Percentiles rank a stretch among this genome's conserved stretches.
Evolutionary conservation across 2,888 invertebrate species (phyloP).

Genomic region (Leptinotarsa peninsularis): DNA sequence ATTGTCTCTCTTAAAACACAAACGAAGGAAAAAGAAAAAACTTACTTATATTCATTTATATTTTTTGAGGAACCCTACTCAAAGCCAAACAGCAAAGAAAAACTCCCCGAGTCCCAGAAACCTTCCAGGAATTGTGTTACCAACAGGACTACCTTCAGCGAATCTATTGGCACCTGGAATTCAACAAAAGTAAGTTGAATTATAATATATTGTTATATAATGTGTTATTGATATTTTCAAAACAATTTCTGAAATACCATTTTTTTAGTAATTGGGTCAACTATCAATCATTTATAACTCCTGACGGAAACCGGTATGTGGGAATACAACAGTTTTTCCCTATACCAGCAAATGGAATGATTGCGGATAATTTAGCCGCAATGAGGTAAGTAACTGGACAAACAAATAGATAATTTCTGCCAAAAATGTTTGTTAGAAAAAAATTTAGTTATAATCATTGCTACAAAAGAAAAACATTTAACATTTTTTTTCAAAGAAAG

Average conservation of each 20-base stretch:
- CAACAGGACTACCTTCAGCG: not conserved
- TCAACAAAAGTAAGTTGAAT: not conserved
- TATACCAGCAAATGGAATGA: conserved; percentile 4
- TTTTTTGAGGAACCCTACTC: not conserved
- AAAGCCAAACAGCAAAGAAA: not conserved
- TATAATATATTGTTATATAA: not conserved
- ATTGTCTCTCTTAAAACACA: no score
- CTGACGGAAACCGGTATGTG: not conserved
- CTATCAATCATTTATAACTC: conserved; percentile 9
- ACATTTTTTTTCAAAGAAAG: no score
- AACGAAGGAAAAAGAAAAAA: no score
- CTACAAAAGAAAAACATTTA: no score
- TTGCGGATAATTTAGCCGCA: not conserved
- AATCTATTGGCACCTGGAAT: not conserved
- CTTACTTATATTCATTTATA: not conserved
- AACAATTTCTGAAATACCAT: not conserved
- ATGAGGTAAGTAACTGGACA: not conserved
- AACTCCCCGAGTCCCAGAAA: not conserved
- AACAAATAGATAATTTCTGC: not conserved
- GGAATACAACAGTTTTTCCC: conserved; percentile 7
- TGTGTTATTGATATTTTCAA: not conserved
- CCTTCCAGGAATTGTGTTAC: not conserved
- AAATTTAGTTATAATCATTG: no score
- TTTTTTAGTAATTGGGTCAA: conserved; percentile 12
- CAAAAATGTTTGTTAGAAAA: not conserved